A percentile compares a stretch with the other conserved stretches of the same genome.
Evolutionary conservation across 2,888 invertebrate genomes (phyloP).

Genomic region (Volucella bombylans): DNA sequence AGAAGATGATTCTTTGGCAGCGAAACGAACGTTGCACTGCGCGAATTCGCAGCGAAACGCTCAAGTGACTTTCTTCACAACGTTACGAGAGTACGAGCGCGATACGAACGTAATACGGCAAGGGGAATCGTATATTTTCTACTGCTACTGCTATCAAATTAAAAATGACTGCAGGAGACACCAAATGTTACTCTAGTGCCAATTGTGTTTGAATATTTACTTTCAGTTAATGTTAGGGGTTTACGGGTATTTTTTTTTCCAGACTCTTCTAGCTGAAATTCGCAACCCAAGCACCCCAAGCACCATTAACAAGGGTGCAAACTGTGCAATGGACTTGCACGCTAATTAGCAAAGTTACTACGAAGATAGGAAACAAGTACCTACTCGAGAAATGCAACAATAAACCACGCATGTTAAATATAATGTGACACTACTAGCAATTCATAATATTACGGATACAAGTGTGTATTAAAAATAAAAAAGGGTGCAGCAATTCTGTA

Average conservation of each 20-base stretch:
- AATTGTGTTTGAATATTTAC: slow-evolving; percentile 73
- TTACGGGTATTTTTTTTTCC: slow-evolving; percentile 39
- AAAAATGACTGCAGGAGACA: slow-evolving; percentile 74
- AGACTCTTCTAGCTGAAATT: slow-evolving; percentile 62
- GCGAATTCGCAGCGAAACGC: slow-evolving; percentile 69
- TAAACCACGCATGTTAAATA: slow-evolving; percentile 72
- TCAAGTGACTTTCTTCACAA: slow-evolving; percentile 74
- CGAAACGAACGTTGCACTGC: slow-evolving; percentile 73
- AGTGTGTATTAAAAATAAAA: slow-evolving; percentile 25
- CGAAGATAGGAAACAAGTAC: slow-evolving; percentile 66
- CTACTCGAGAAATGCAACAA: slow-evolving; percentile 71
- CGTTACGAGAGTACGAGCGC: slow-evolving; percentile 49
- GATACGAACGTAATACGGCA: no score
- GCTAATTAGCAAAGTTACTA: slow-evolving; percentile 74
- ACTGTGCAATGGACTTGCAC: slow-evolving; percentile 73
- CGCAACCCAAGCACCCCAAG: slow-evolving; percentile 10
- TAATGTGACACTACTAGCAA: slow-evolving; percentile 68
- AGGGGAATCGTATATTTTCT: slow-evolving; percentile 27
- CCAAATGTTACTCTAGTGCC: slow-evolving; percentile 74
- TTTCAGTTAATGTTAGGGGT: slow-evolving; percentile 64
- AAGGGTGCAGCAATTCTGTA: slow-evolving; percentile 46
- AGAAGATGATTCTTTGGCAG: slow-evolving; percentile 73
- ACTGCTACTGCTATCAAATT: slow-evolving; percentile 67
- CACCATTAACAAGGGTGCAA: slow-evolving; percentile 67
- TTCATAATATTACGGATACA: slow-evolving; percentile 1